Evolutionary conservation across 2,797 vertebrate species (phyloP), one percentile per base, ranked within the genome.

Genomic region (Alfaro cultratus): DNA sequence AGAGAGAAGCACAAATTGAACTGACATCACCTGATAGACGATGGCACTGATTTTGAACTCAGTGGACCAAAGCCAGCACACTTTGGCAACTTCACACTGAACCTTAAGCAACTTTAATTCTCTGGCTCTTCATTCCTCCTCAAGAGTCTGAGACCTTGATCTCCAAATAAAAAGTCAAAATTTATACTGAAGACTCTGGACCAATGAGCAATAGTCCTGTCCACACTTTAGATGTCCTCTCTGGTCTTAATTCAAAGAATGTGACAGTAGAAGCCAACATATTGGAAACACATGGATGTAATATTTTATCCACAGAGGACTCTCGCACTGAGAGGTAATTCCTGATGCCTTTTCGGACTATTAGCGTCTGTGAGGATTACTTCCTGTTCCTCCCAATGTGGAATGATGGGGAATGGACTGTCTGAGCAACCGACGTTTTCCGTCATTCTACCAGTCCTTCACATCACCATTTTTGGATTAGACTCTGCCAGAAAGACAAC

Each of bases 401-500:
- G 92, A 95, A 96, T 94, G 91, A 99, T 99, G 98, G 98, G 98
- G 95, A 99, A 99, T 96, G 96, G 97, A 95, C 95, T 97, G 79
- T 99, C 98, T 78, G 97, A 98, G 88, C 97, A 98, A 90, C 95
- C 95, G 67, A 93, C 96, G 78, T 93, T 97, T 90, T 91, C 98
- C 39, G 73, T 96, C 98, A 0, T 95, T 97, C 11, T 98, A 98
- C 93, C 97, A 98, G 92, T 97, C 97, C 49, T 97, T 80, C 98
- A 99, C 94, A 98, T 99, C 23, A 97, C 97, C 77, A 98, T 99
- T 83, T 93, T 99, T 34, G 98, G 98, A 1, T 93, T 99, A 88
- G 98, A 99, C 92, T 98, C 96, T 0, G 97, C 98, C 0, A 98
- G 98, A 4, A 99, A 99, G 93, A 99, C 98, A n/a, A 99, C 98